A percentile compares a stretch with the other conserved stretches of the same genome.
Conservation (phyloP, 2,113 vertebrate genomes). For the Uria lomvia region DNA sequence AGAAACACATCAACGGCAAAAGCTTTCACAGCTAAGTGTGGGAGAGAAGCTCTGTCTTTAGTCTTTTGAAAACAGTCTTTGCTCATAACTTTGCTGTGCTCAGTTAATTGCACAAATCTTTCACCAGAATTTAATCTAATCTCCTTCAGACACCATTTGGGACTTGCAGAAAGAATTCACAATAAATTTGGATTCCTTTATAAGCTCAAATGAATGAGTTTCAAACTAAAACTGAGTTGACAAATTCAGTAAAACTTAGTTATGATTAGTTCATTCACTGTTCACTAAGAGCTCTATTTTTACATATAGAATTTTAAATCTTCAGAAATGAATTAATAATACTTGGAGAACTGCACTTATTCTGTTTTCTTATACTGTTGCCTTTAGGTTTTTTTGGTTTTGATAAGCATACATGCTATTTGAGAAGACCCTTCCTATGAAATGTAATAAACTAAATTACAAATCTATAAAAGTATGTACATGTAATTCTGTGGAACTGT, state of each 20-base stretch:
- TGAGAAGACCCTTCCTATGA: background rate
- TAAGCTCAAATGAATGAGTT: background rate
- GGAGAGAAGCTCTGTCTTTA: background rate
- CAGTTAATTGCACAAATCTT: background rate
- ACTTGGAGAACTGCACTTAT: background rate
- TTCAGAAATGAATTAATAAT: background rate
- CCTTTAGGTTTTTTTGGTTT: background rate
- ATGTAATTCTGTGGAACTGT: background rate
- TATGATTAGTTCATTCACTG: background rate
- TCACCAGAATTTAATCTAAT: background rate
- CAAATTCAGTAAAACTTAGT: background rate
- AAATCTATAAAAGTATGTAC: background rate
- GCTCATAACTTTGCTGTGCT: background rate
- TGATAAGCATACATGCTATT: background rate
- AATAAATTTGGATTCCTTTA: background rate
- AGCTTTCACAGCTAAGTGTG: background rate
- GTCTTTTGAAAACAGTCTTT: background rate
- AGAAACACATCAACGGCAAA: background rate
- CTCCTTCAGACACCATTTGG: background rate
- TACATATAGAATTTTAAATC: background rate
- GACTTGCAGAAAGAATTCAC: background rate
- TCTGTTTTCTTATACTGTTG: background rate
- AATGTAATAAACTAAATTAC: background rate
- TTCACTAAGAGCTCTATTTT: background rate
- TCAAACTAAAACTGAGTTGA: background rate